Evolutionary conservation across 2,113 vertebrate species (phyloP).

Genomic region (Oryzias woworae): DNA sequence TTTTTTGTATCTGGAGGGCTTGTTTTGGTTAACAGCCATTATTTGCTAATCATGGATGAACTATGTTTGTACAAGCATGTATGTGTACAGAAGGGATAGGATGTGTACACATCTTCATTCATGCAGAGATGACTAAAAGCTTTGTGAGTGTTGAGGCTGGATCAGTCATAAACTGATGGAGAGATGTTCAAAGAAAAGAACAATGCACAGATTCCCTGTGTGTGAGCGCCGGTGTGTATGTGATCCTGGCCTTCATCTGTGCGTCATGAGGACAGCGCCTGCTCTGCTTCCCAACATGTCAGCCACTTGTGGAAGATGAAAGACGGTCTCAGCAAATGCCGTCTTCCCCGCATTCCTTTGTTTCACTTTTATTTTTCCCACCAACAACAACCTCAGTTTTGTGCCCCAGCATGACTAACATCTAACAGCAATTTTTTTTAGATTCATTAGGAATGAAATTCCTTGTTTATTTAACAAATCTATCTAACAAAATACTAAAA

Average conservation of each 20-base stretch:
- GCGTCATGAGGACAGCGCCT: constrained; percentile 37
- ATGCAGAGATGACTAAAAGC: neutral
- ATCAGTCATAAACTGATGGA: constrained; percentile 24
- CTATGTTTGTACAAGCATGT: neutral
- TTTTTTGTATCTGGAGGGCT: neutral
- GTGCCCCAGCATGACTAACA: neutral
- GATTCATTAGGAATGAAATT: no score
- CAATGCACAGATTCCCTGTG: constrained; percentile 4
- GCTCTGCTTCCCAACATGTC: constrained; percentile 44
- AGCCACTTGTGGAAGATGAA: constrained; percentile 65
- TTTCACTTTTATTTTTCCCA: constrained; percentile 43
- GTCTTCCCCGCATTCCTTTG: constrained; percentile 27
- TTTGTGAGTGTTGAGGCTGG: constrained; percentile 1
- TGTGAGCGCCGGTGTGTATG: neutral
- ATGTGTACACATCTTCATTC: neutral
- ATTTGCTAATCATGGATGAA: constrained; percentile 5
- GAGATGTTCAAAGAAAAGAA: constrained; percentile 12
- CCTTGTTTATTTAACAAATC: no score
- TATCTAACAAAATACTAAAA: no score
- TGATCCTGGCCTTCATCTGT: constrained; percentile 33
- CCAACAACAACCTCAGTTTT: constrained; percentile 10
- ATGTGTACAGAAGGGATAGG: constrained; percentile 23
- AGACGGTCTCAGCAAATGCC: constrained; percentile 38
- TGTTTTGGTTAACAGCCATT: constrained; percentile 7
- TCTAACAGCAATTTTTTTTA: neutral